Conservation (phyloP, 2,888 invertebrate genomes). For the Meganola albula region DNA sequence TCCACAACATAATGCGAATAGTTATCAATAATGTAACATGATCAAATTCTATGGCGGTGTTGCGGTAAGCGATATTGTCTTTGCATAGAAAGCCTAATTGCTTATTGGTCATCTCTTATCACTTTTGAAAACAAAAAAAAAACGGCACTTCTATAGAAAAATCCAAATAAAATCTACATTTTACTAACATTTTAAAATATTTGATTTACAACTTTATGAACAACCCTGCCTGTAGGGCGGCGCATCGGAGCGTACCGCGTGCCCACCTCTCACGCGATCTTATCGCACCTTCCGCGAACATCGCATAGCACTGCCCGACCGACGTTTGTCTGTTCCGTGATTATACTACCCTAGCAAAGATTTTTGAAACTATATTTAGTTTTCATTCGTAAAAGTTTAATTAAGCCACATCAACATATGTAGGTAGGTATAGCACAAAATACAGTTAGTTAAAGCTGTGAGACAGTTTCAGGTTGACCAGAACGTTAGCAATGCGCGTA, state of each 20-base stretch:
- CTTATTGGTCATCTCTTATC: too few relatives aligned
- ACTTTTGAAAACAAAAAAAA: too few relatives aligned
- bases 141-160: too few relatives aligned
- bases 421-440: slow-evolving; percentile 25
- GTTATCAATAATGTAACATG: too few relatives aligned
- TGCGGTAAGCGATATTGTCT: too few relatives aligned
- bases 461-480: slow-evolving; percentile 49
- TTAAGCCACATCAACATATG: slow-evolving; percentile 22
- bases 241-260: slow-evolving; percentile 46
- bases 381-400: slow-evolving; percentile 34
- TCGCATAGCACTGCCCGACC: slow-evolving; percentile 66
- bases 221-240: slow-evolving; percentile 41
- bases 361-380: slow-evolving; percentile 52
- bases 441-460: slow-evolving; percentile 47
- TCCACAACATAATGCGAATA: too few relatives aligned
- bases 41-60: too few relatives aligned
- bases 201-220: slow-evolving; percentile 13
- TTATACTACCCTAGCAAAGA: slow-evolving; percentile 51
- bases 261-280: slow-evolving; percentile 72
- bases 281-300: slow-evolving; percentile 74
- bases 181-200: too few relatives aligned
- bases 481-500: slow-evolving; percentile 52
- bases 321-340: slow-evolving; percentile 66
- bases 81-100: too few relatives aligned
- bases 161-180: too few relatives aligned